Conservation (phyloP, 2,888 invertebrate species). For the Homarus gammarus region DNA sequence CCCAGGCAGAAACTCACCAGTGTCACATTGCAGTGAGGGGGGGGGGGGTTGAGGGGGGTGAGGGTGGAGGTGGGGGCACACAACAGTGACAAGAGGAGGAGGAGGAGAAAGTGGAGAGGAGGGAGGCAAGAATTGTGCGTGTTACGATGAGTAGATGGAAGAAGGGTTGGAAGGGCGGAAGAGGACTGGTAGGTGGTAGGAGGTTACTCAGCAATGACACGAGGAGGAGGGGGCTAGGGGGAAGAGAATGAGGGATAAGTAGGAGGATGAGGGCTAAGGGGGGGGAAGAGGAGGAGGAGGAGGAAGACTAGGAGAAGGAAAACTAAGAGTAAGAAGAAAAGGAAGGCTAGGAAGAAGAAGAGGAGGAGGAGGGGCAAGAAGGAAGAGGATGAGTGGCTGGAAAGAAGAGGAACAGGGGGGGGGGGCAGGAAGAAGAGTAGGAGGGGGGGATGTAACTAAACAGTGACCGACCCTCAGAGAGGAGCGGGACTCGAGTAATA, state of each 20-base stretch:
- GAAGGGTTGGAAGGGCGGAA: neutral
- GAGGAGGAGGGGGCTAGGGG: neutral
- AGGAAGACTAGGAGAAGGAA: neutral
- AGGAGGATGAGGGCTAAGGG: neutral
- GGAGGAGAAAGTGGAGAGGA: no score
- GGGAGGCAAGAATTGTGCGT: no score
- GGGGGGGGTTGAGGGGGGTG: no score
- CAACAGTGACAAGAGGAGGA: no score
- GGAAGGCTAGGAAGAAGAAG: neutral
- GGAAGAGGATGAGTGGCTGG: conserved; percentile 4
- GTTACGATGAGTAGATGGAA: no score
- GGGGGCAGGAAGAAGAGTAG: neutral
- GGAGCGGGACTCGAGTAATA: conserved; percentile 6
- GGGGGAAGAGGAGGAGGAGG: no score
- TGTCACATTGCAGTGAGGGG: no score
- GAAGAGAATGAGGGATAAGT: no score
- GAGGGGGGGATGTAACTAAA: neutral
- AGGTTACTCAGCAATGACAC: no score
- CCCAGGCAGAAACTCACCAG: no score
- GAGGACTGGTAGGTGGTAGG: neutral
- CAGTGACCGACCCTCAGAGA: neutral
- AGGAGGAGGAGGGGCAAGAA: neutral
- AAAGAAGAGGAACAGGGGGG: no score
- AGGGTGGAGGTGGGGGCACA: no score
- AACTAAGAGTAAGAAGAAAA: neutral